A percentile compares a stretch with the other conserved stretches of the same genome.
These are phyloP conservation scores for Drosophila fulvimacula DNA, from an alignment of 2,888 invertebrate genomes.

Conservation along the genomic window DNA sequence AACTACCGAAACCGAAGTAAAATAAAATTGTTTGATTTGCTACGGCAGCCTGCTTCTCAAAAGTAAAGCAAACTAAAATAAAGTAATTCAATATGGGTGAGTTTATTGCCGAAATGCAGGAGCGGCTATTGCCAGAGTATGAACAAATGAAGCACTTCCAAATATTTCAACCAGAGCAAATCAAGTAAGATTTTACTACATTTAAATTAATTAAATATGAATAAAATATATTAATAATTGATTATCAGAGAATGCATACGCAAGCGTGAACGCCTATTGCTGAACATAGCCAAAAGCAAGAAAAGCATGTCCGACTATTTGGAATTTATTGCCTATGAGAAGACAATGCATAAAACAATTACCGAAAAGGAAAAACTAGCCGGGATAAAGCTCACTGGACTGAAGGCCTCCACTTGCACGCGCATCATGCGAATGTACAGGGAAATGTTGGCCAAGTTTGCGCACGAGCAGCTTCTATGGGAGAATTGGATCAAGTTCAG, in stretches of 20 bases:
- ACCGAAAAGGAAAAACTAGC: conserved; percentile 87
- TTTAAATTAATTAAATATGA: not conserved
- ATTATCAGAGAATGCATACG: conserved; percentile 72
- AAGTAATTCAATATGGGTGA: conserved; percentile 89
- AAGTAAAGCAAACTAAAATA: too few relatives aligned
- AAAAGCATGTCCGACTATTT: conserved; percentile 73
- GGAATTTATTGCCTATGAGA: conserved; percentile 82
- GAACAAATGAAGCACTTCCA: conserved; percentile 91
- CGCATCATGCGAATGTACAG: conserved; percentile 91
- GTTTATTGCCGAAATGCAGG: conserved; percentile 91
- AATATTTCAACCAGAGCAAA: conserved; percentile 89
- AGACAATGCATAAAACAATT: conserved; percentile 75
- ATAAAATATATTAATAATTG: not conserved
- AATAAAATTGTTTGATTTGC: not conserved
- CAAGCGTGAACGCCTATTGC: conserved; percentile 76
- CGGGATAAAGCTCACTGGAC: conserved; percentile 87
- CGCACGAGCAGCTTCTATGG: conserved; percentile 91
- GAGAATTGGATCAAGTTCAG: conserved; percentile 92
- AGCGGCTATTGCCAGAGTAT: conserved; percentile 92
- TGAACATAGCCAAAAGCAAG: conserved; percentile 75
- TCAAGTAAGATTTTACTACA: conserved; percentile 86
- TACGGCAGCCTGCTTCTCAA: not conserved
- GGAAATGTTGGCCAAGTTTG: conserved; percentile 89
- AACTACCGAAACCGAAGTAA: not conserved
- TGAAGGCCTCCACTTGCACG: conserved; percentile 88